Conservation (phyloP, 2,797 vertebrate species). For the Rousettus madagascariensis region DNA sequence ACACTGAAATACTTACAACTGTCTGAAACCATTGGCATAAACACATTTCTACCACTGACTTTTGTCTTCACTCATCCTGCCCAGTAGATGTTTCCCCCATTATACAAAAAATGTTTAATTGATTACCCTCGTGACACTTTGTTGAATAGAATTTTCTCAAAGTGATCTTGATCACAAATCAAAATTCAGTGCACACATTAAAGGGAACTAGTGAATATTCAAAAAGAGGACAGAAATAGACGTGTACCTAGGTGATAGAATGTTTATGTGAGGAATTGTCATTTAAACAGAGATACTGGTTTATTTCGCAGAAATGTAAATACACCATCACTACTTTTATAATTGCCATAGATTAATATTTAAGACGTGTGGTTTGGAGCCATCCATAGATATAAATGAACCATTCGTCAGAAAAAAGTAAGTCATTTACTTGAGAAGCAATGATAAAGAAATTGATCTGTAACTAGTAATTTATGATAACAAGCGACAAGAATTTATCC, state of each 20-base stretch:
- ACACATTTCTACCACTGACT: background rate
- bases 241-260: background rate
- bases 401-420: background rate
- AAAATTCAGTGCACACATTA: background rate
- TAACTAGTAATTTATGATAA: background rate
- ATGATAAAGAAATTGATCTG: background rate
- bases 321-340: background rate
- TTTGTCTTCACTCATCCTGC: background rate
- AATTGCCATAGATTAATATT: background rate
- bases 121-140: background rate
- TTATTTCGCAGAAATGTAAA: background rate
- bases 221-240: background rate
- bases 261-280: background rate
- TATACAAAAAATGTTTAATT: background rate
- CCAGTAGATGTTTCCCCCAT: background rate
- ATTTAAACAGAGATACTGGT: background rate
- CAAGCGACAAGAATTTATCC: background rate
- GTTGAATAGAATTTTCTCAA: background rate
- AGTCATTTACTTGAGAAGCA: background rate
- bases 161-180: background rate
- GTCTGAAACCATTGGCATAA: background rate
- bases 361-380: background rate
- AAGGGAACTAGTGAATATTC: background rate
- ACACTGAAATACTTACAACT: background rate
- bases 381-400: background rate